Base-by-base conservation (phyloP, 2,888 invertebrate genomes). In the Conus canariensis region DNA sequence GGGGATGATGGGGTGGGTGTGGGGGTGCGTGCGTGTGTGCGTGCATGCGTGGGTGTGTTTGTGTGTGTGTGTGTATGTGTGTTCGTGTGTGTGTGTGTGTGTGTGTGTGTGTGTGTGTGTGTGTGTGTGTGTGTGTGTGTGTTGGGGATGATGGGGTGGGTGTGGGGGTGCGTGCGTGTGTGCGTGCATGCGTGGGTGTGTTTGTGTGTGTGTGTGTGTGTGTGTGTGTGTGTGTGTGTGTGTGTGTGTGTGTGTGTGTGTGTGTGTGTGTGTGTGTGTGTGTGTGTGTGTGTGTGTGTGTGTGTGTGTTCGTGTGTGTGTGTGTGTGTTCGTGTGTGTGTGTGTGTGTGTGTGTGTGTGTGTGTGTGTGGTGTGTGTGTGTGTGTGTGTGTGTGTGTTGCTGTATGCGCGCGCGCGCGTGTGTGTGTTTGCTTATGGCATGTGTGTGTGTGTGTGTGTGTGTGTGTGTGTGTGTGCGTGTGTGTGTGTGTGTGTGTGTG, bases 11-110 rank as follows among this genome's bases (percentile, higher is more conserved):
- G 30, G 30, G 30, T 30, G 30, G 30, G 30, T 30, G 30, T 30
- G 30, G 30, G 30, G 30, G 45, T 45, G 45, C 4, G 45, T 45
- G 4, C 4, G 45, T 45, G 45, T 64, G 60, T 64, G 12, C 4
- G 12, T 64, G 10, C 0, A 1, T 64, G 16, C 7, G 70, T 70
- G 70, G 10, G 70, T 70, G 70, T 70, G 70, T 70, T 1, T 16
- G 70, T 64, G 60, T 64, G 60, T 64, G 60, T 64, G 60, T 30
- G 30, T 30, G 30, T 30, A 2, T 30, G 30, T 30, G 30, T 19
- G 83, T 58, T 56, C 45, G 83, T 58, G 83, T 83, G 83, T 58
- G 83, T 45, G 83, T 58, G 83, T 45, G 83, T 45, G 87, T 14
- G 64, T 45, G 87, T 22, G 87, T 87, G 87, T 59, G 60, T 16